Conservation (phyloP, 1,140 invertebrate species). For the Rhopalosiphum padi region DNA sequence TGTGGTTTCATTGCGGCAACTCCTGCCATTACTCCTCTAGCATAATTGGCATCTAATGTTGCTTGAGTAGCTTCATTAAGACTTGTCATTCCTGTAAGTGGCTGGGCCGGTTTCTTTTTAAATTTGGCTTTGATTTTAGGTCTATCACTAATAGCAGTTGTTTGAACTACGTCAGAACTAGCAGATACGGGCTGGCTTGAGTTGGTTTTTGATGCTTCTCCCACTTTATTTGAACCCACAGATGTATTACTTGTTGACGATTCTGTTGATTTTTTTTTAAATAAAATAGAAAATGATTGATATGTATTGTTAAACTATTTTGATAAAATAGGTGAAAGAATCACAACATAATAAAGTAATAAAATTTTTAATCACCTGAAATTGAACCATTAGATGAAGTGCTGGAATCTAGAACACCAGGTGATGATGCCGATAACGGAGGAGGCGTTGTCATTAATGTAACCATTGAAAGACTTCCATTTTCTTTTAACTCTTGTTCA, state of each 20-base stretch:
- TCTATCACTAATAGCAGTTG: slow-evolving; percentile 79
- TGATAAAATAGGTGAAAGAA: not conserved
- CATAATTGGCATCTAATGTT: slow-evolving; percentile 58
- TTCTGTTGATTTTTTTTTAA: not conserved
- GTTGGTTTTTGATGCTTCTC: slow-evolving; percentile 25
- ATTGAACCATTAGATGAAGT: slow-evolving; percentile 56
- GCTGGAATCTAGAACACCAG: slow-evolving; percentile 63
- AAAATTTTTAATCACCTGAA: slow-evolving; percentile 27
- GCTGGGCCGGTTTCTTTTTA: slow-evolving; percentile 71
- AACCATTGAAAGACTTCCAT: slow-evolving; percentile 63
- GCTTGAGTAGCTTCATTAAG: slow-evolving; percentile 60
- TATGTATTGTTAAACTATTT: not conserved
- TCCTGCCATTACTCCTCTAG: slow-evolving; percentile 63
- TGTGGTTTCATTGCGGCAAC: slow-evolving; percentile 60
- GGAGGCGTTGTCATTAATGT: slow-evolving; percentile 46
- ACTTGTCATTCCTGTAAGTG: not conserved
- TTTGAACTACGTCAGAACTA: slow-evolving; percentile 64
- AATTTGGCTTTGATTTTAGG: slow-evolving; percentile 79
- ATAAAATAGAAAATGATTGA: not conserved
- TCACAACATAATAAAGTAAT: not conserved
- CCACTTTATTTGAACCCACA: slow-evolving; percentile 40
- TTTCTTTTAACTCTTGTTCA: slow-evolving; percentile 76
- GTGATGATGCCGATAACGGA: slow-evolving; percentile 60
- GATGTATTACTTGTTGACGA: not conserved
- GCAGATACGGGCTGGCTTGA: slow-evolving; percentile 43